Conservation (phyloP, 1,140 invertebrate species). For the Atta cephalotes region DNA sequence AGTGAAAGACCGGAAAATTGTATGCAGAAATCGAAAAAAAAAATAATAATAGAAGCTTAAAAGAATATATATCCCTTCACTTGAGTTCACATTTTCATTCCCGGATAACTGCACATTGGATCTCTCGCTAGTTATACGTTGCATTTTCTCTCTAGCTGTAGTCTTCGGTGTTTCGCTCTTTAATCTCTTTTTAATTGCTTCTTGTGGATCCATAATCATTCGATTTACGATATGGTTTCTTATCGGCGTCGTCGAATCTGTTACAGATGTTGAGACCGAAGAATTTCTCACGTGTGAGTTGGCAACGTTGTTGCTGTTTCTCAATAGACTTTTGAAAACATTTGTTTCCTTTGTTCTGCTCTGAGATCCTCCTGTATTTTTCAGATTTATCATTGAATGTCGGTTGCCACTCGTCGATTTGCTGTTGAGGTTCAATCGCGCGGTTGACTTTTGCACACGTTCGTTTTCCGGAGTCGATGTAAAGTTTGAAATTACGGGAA, state of each 20-base stretch:
- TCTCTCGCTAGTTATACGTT: neutral
- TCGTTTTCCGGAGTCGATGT: conserved; percentile 1
- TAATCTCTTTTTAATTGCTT: neutral
- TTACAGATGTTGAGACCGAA: neutral
- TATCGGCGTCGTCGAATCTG: neutral
- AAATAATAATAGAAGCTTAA: neutral
- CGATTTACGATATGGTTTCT: neutral
- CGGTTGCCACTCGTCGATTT: neutral
- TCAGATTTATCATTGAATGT: neutral
- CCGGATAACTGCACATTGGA: neutral
- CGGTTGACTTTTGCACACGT: conserved; percentile 22
- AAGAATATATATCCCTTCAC: neutral
- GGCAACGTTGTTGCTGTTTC: neutral
- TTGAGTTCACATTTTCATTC: conserved; percentile 7
- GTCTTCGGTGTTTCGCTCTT: neutral
- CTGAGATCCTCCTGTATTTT: neutral
- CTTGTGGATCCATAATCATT: neutral
- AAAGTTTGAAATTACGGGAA: conserved; percentile 30
- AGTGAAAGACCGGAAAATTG: no score
- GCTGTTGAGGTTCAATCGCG: conserved; percentile 14
- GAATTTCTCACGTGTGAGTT: neutral
- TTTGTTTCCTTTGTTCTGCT: neutral
- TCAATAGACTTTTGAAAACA: neutral
- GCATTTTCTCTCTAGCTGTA: neutral
- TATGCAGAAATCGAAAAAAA: neutral